These are phyloP conservation scores for Papilio glaucus DNA, from an alignment of 1,140 invertebrate genomes.

Conservation along the genomic window DNA sequence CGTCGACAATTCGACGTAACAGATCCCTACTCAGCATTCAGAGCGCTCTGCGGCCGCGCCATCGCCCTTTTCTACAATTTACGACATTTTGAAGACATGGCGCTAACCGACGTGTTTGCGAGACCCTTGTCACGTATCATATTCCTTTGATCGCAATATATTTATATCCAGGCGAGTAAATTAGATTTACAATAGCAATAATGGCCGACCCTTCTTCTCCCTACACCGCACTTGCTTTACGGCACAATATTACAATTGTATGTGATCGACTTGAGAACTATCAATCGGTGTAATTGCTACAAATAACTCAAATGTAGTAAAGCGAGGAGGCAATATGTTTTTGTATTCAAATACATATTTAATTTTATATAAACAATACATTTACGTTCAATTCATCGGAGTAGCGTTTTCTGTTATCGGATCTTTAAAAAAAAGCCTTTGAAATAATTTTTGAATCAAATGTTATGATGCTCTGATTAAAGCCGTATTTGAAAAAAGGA, in stretches of 20 bases:
- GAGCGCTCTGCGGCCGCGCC: background rate
- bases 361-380: too few species aligned
- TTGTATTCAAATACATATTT: too few species aligned
- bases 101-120: constrained; percentile 11
- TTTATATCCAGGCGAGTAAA: constrained; percentile 12
- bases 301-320: background rate
- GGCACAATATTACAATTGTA: background rate
- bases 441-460: too few species aligned
- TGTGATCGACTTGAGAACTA: background rate
- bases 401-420: too few species aligned
- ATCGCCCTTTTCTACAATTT: background rate
- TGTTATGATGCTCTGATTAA: too few species aligned
- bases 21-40: constrained; percentile 1
- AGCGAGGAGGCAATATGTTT: too few species aligned
- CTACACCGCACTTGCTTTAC: background rate
- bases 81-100: background rate
- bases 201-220: background rate
- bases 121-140: constrained; percentile 19
- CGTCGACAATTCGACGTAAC: background rate
- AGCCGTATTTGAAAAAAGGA: too few species aligned
- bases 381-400: too few species aligned
- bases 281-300: background rate
- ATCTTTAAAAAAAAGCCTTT: too few species aligned
- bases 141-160: constrained; percentile 15
- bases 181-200: constrained; percentile 13